Conservation (phyloP, 2,888 invertebrate species). For the Empis livida region DNA sequence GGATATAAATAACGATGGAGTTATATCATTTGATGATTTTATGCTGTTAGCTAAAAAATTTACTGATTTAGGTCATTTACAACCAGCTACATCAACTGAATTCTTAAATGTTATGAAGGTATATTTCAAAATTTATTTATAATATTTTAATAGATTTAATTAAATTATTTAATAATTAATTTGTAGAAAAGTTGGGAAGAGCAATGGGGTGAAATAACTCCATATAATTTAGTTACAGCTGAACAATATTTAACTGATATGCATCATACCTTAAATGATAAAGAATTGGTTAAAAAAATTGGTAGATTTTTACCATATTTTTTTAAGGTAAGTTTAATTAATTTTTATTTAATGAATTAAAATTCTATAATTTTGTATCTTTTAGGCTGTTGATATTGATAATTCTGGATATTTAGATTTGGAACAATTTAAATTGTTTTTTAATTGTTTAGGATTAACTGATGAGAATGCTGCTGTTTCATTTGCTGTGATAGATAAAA, state of each 20-base stretch:
- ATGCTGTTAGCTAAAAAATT: conserved; percentile 60
- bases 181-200: conserved; percentile 63
- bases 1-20: conserved; percentile 75
- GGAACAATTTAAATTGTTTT: conserved; percentile 72
- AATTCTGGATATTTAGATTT: conserved; percentile 64
- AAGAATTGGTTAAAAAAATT: conserved; percentile 56
- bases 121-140: conserved; percentile 7
- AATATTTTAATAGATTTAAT: not conserved
- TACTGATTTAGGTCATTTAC: conserved; percentile 59
- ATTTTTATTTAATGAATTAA: not conserved
- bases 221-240: conserved; percentile 68
- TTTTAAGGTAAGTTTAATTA: conserved; percentile 49
- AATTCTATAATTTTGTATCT: not conserved
- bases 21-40: conserved; percentile 73
- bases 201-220: conserved; percentile 69
- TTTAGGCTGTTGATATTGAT: conserved; percentile 70
- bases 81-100: conserved; percentile 50
- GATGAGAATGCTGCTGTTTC: conserved; percentile 64
- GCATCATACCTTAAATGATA: conserved; percentile 68
- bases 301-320: conserved; percentile 68
- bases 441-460: conserved; percentile 60
- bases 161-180: conserved; percentile 5
- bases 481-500: conserved; percentile 65
- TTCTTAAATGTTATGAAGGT: conserved; percentile 60
- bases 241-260: conserved; percentile 73